A percentile compares a stretch with the other conserved stretches of the same genome.
phyloP scores from a whole-genome alignment of 2,797 vertebrate species.

The Catamblyrhynchus diadema region DNA sequence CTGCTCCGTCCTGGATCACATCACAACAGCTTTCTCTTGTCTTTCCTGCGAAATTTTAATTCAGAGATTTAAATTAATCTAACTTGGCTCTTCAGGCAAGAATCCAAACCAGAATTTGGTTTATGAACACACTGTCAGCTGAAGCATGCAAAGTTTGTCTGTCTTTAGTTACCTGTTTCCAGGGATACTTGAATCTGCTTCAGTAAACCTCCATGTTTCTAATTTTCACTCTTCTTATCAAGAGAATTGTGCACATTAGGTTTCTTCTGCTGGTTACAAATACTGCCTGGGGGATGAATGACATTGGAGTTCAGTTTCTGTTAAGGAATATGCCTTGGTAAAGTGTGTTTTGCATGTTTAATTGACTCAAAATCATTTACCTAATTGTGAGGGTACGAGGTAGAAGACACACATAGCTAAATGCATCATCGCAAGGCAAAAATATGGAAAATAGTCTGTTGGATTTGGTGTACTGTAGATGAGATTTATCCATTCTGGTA shows the following conservation, averaged over 20 bases:
- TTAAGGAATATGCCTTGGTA: background rate
- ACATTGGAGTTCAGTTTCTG: background rate
- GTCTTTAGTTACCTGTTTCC: conserved; percentile 22
- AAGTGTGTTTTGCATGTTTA: background rate
- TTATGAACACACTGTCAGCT: background rate
- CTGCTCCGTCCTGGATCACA: background rate
- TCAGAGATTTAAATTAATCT: background rate
- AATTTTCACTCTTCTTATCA: background rate
- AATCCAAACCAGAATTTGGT: background rate
- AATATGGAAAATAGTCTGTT: background rate
- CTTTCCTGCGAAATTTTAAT: background rate
- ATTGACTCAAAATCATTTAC: background rate
- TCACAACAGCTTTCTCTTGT: background rate
- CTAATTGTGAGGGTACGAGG: background rate
- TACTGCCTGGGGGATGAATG: background rate
- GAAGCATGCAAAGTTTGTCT: background rate
- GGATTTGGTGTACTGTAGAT: background rate
- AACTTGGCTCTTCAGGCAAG: background rate
- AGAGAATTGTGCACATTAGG: background rate
- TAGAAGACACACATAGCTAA: background rate
- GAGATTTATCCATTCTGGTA: background rate
- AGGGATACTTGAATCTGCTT: conserved; percentile 20
- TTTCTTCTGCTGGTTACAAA: conserved; percentile 3
- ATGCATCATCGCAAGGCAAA: background rate
- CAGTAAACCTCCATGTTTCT: background rate